Percentiles rank a stretch among this genome's conserved stretches.
phyloP scores from a whole-genome alignment of 2,113 vertebrate genomes.

The Catharus bicknelli region DNA sequence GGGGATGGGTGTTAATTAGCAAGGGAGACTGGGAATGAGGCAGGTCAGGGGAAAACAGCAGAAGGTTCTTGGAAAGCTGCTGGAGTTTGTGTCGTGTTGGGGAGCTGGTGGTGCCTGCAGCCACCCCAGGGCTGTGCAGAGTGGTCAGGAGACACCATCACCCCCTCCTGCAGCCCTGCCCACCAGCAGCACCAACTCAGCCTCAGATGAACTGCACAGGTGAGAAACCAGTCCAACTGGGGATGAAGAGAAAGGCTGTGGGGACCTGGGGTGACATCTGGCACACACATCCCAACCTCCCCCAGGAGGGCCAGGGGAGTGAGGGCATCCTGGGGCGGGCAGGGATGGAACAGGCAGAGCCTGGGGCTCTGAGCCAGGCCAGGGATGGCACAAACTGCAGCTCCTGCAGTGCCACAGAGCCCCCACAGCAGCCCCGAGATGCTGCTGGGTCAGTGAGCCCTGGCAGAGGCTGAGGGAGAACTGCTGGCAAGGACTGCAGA shows the following conservation, averaged over 20 bases:
- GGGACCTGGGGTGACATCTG: not conserved
- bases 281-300: not conserved
- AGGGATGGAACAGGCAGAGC: not conserved
- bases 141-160: rapidly evolving
- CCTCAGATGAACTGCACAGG: rapidly evolving
- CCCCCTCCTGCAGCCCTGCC: not conserved
- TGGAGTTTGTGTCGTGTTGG: rapidly evolving
- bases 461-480: not conserved
- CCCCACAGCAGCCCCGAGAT: rapidly evolving
- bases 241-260: not conserved
- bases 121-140: not conserved
- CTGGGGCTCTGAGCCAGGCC: not conserved
- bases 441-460: not conserved
- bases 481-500: too few species aligned
- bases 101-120: not conserved
- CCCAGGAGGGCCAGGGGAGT: not conserved
- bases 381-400: not conserved
- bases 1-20: rapidly evolving
- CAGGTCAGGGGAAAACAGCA: not conserved
- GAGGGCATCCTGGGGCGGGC: rapidly evolving
- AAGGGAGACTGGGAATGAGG: not conserved
- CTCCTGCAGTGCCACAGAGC: not conserved
- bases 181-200: not conserved
- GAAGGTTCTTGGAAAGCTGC: not conserved
- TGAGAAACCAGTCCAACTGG: not conserved